These are phyloP conservation scores for Dendrolimus kikuchii DNA, from an alignment of 1,140 invertebrate species.

Conservation along the genomic window DNA sequence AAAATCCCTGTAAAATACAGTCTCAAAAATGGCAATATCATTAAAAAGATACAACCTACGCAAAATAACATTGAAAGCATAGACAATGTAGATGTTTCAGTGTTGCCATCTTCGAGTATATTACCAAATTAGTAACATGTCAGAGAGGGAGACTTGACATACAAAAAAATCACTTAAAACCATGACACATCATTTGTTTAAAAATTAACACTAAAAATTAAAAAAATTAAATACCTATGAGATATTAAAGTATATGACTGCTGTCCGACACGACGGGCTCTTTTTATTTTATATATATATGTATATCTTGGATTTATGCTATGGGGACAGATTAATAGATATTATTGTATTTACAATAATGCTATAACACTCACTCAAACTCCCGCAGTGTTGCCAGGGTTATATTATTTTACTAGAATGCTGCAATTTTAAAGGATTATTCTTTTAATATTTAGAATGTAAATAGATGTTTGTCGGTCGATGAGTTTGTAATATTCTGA, in stretches of 20 bases:
- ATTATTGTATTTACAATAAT: constrained; percentile 61
- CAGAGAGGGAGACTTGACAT: constrained; percentile 12
- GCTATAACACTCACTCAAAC: constrained; percentile 55
- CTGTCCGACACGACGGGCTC: constrained; percentile 40
- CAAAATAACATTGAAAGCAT: constrained; percentile 19
- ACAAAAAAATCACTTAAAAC: constrained; percentile 1
- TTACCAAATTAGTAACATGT: constrained; percentile 1
- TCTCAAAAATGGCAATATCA: too few relatives aligned
- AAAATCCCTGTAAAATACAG: too few relatives aligned
- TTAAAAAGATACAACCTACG: not conserved
- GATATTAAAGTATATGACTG: constrained; percentile 56
- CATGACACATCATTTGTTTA: constrained; percentile 49
- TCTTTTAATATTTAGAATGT: too few relatives aligned
- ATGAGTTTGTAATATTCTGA: too few relatives aligned
- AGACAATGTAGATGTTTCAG: constrained; percentile 28
- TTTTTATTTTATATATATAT: constrained; percentile 28
- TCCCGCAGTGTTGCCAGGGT: constrained; percentile 37
- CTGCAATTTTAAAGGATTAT: too few relatives aligned
- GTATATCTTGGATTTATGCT: constrained; percentile 52
- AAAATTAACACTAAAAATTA: constrained; percentile 60
- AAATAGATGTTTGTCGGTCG: too few relatives aligned
- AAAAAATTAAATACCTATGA: constrained; percentile 70
- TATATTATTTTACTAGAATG: too few relatives aligned
- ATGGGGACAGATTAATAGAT: constrained; percentile 47
- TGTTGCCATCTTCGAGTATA: constrained; percentile 42